Percentiles rank a stretch among this genome's conserved stretches.
phyloP scores from a whole-genome alignment of 2,797 vertebrate species.

The Pangasius sanitwongsei region DNA sequence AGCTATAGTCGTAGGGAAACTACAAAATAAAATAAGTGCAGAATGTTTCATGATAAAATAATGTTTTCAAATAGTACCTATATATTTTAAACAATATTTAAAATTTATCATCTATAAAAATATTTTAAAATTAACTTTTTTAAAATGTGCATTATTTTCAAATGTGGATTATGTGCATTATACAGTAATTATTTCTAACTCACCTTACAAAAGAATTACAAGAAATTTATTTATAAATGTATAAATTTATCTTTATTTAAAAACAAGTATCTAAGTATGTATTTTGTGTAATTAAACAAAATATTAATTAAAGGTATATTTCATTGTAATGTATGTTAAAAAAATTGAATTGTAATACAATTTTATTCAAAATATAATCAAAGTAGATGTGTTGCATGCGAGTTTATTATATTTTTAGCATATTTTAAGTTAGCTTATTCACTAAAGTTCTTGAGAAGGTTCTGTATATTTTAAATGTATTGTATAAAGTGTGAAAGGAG shows the following conservation, averaged over 20 bases:
- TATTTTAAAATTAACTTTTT: not conserved
- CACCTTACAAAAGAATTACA: not conserved
- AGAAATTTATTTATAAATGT: not conserved
- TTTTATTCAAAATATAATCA: not conserved
- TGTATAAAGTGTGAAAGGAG: not conserved
- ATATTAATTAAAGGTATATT: not conserved
- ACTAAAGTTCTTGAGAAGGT: not conserved
- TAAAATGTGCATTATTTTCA: not conserved
- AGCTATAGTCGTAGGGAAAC: not conserved
- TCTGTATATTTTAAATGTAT: not conserved
- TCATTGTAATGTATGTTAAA: not conserved
- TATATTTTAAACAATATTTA: not conserved
- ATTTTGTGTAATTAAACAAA: not conserved
- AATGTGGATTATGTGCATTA: too few relatives aligned
- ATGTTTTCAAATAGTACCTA: not conserved
- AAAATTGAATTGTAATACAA: not conserved
- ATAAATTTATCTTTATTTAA: not conserved
- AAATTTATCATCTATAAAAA: not conserved
- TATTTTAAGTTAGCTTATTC: not conserved
- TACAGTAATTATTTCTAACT: not conserved
- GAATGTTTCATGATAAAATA: not conserved
- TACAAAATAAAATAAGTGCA: not conserved
- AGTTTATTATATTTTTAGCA: not conserved
- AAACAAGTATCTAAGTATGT: not conserved
- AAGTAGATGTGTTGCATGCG: not conserved